phyloP scores from a whole-genome alignment of 2,113 vertebrate species.

The Oncorhynchus kisutch region DNA sequence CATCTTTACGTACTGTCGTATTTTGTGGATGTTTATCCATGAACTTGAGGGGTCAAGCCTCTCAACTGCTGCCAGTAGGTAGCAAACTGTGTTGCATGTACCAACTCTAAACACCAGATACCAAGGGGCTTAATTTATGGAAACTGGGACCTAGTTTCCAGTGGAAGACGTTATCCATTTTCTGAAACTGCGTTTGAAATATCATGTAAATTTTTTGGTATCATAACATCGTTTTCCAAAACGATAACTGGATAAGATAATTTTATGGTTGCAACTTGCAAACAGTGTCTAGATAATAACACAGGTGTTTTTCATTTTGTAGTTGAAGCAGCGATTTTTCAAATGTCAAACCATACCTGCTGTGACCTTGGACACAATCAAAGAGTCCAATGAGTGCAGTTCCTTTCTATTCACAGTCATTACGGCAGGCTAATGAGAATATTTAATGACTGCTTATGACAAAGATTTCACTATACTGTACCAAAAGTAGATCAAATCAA shows the following conservation, averaged over 20 bases:
- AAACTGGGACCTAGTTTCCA: background rate
- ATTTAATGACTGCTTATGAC: constrained; percentile 35
- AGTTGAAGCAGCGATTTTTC: background rate
- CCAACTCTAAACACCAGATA: too few relatives aligned
- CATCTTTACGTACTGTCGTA: background rate
- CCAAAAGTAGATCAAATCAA: constrained; percentile 59
- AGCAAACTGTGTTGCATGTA: background rate
- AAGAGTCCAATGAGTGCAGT: background rate
- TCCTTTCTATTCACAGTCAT: background rate
- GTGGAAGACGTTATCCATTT: too few relatives aligned
- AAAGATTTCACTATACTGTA: constrained; percentile 33
- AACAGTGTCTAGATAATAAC: background rate
- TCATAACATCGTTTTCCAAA: too few relatives aligned
- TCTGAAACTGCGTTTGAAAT: background rate
- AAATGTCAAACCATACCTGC: background rate
- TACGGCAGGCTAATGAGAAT: constrained; percentile 9
- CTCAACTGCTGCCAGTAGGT: background rate
- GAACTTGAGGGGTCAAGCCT: background rate
- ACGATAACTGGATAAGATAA: background rate
- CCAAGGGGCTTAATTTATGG: constrained; percentile 23
- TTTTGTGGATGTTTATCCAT: background rate
- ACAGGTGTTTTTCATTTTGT: background rate
- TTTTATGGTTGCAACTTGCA: background rate
- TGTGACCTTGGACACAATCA: background rate
- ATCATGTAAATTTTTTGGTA: background rate